Evolutionary conservation across 2,888 invertebrate species (phyloP), one percentile per base, ranked within the genome.

Genomic region (Luperina nickerlii): DNA sequence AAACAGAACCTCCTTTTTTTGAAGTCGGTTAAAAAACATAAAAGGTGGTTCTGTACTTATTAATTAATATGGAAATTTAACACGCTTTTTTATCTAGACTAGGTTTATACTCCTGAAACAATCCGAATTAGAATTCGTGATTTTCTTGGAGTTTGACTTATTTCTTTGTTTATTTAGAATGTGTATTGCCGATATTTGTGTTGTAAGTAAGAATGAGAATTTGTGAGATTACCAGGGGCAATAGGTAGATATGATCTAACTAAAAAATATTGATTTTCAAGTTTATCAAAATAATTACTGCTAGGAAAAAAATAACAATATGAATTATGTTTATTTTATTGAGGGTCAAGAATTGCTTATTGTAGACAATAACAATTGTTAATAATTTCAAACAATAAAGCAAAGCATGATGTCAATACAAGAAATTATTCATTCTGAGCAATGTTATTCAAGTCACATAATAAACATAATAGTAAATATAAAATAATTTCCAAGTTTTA

Each of bases 321-420:
- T 73, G 77, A 82, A 80, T 81, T 76, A 75, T 76, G 57, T 79
- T 85, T 81, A 42, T 85, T 88, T 89, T 89, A 88, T 85, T 88
- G 82, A 82, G 74, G 75, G 76, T 88, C 87, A 88, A 88, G 84
- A 91, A 87, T 87, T 88, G 89, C 87, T 85, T 91, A 90, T 82
- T 87, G 84, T 85, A 90, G 84, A 88, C 85, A 89, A 81, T 86
- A 79, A 68, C 75, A 68, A 80, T 75, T 80, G 73, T 76, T 83
- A 73, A 85, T 71, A 77, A 74, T 82, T 81, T 74, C 69, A 72
- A 81, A 86, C 78, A 87, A 74, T 77, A 87, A 71, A 48, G 54
- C 32, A 69, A 86, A 82, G 77, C 91, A 91, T 92, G 88, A 91
- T 90, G 87, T 88, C 83, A 90, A 72, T 76, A 54, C 62, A 63